These are phyloP conservation scores for Candoia aspera DNA, from an alignment of 2,113 vertebrate genomes.

Conservation along the genomic window DNA sequence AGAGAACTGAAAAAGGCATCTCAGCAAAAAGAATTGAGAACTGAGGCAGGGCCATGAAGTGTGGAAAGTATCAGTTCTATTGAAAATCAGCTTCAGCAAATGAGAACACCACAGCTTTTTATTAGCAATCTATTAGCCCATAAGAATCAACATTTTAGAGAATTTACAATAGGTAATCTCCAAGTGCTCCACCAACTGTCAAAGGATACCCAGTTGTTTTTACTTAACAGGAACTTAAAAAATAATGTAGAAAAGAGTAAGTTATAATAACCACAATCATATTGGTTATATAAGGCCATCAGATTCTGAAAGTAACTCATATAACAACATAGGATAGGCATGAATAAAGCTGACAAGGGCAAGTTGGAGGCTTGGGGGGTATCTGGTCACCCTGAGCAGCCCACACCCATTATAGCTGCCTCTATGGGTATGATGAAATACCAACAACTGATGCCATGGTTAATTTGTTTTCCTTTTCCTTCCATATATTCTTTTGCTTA, in stretches of 20 bases:
- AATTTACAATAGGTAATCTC: not conserved
- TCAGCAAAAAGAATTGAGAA: not conserved
- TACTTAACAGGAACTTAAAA: not conserved
- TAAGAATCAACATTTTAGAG: not conserved
- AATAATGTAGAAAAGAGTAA: not conserved
- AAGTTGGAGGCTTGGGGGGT: not conserved
- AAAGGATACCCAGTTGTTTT: not conserved
- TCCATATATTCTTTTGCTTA: too few species aligned
- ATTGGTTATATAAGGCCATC: not conserved
- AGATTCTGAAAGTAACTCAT: not conserved
- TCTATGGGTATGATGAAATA: not conserved
- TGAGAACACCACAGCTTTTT: not conserved
- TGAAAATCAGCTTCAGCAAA: not conserved
- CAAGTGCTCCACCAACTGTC: not conserved
- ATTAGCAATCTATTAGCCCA: not conserved
- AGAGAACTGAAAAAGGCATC: not conserved
- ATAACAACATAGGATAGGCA: not conserved
- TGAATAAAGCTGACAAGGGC: not conserved
- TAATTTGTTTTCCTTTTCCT: not conserved
- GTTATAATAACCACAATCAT: not conserved
- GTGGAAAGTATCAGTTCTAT: too few species aligned
- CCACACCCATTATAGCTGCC: not conserved
- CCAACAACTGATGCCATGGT: not conserved
- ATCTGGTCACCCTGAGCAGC: not conserved
- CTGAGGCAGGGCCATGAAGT: not conserved